Base-by-base conservation (phyloP, 53 echinoderm and acorn worm species). In the Astropecten irregularis region DNA sequence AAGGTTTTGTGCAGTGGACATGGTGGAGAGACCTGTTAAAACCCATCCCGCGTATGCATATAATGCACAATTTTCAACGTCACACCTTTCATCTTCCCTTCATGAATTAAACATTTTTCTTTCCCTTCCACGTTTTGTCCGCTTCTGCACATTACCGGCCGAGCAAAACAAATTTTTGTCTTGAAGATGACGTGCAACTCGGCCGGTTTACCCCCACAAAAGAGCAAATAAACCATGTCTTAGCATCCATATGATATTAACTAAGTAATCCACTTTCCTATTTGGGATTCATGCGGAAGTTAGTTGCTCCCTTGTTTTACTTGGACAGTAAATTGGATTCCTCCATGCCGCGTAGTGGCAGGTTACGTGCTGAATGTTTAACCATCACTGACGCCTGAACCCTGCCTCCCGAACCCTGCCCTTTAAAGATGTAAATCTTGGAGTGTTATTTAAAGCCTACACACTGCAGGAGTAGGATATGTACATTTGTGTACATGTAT, bases 251-350 rank as follows among this genome's bases (percentile, higher is more conserved):
- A 37, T 76, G 57, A 76, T 22, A 55, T 57, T 29, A 40, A 26
- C 16, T 25, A 13, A 76, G 76, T 39, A 38, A 76, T 76, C 44
- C 76, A 76, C 56, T 57, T 31, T 76, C 39, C 21, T 37, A 57
- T 38, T 57, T 26, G 76, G 51, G 31, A 71, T 4, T 32, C 11
- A 33, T 51, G 53, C 53, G 9, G 71, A 71, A 30, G 71, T 61
- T 61, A 18, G 30, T 9, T 44, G 65, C 38, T 37, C n/a, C n/a
- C 22, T 28, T 27, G 32, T 35, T 71, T 71, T 51, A 51, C 33
- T 71, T 52, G 16, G 33, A 61, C 59, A 25, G 52, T 52, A 71
- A 71, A 71, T 71, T 71, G 71, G 71, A 71, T 71, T 52, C 71
- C 71, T 29, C 59, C 31, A 71, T 31, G 29, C 53, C 15, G 16